phyloP scores from a whole-genome alignment of 53 echinoderm and acorn worm species.

The Pentamera pediparva region DNA sequence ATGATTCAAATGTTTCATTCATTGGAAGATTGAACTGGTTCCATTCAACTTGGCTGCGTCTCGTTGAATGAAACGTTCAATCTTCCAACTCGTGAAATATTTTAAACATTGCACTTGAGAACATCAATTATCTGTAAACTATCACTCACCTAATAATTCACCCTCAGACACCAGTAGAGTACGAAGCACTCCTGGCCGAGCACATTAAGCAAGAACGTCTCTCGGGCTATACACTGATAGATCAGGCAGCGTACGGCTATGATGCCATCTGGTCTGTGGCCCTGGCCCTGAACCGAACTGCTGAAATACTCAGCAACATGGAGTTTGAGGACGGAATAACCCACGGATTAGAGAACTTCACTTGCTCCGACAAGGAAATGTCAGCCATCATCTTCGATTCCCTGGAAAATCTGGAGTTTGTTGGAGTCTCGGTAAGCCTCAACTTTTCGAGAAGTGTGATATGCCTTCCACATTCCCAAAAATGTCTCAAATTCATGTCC shows the following conservation, averaged over 20 bases:
- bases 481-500: too few relatives aligned
- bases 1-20: too few relatives aligned
- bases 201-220: not conserved
- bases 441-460: too few relatives aligned
- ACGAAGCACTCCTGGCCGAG: not conserved
- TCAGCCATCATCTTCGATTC: constrained; percentile 37
- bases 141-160: not conserved
- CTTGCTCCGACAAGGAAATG: constrained; percentile 51
- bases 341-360: constrained; percentile 42
- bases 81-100: too few relatives aligned
- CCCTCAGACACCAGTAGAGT: constrained; percentile 11
- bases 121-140: too few relatives aligned
- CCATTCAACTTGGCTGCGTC: too few relatives aligned
- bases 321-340: constrained; percentile 6
- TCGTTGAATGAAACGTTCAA: too few relatives aligned
- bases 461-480: too few relatives aligned
- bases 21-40: not conserved
- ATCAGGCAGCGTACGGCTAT: constrained; percentile 3
- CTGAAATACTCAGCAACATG: not conserved
- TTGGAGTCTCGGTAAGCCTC: constrained; percentile 52
- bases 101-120: too few relatives aligned
- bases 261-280: constrained; percentile 12
- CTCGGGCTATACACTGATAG: not conserved
- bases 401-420: constrained; percentile 24
- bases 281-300: constrained; percentile 8